Conservation (phyloP, 2,797 vertebrate genomes). For the Mormyrus proboscirostris region DNA sequence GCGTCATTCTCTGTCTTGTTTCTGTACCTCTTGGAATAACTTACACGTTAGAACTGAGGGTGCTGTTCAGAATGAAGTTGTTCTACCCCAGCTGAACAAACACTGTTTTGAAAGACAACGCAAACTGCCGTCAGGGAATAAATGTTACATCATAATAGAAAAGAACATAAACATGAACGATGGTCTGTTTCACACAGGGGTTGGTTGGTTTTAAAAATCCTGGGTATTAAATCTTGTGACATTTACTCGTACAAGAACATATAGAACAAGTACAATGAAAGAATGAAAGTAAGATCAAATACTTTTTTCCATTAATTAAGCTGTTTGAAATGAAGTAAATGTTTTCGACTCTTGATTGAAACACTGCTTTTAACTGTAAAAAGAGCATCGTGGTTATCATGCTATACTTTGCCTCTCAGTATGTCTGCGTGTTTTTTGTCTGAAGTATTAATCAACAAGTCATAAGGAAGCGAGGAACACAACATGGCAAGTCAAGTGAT, state of each 20-base stretch:
- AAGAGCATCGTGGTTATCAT: background rate
- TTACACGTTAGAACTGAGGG: background rate
- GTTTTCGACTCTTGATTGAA: background rate
- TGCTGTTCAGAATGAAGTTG: background rate
- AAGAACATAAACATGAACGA: background rate
- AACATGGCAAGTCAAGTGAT: background rate
- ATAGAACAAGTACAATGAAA: background rate
- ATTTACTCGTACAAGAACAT: background rate
- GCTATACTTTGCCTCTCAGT: background rate
- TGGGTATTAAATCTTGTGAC: background rate
- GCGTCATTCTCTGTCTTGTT: background rate
- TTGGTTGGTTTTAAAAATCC: background rate
- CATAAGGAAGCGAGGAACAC: background rate
- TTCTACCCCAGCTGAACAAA: background rate
- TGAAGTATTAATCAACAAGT: constrained; percentile 15
- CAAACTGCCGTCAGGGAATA: background rate
- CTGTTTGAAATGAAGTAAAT: background rate
- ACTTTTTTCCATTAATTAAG: background rate
- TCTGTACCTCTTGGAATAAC: background rate
- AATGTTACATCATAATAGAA: background rate
- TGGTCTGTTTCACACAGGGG: background rate
- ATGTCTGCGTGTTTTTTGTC: background rate
- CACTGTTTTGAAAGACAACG: background rate
- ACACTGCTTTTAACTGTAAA: background rate
- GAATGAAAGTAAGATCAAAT: background rate